Percentiles rank a stretch among this genome's conserved stretches.
Evolutionary conservation across 2,797 vertebrate genomes (phyloP).

Genomic region (Alosa sapidissima): DNA sequence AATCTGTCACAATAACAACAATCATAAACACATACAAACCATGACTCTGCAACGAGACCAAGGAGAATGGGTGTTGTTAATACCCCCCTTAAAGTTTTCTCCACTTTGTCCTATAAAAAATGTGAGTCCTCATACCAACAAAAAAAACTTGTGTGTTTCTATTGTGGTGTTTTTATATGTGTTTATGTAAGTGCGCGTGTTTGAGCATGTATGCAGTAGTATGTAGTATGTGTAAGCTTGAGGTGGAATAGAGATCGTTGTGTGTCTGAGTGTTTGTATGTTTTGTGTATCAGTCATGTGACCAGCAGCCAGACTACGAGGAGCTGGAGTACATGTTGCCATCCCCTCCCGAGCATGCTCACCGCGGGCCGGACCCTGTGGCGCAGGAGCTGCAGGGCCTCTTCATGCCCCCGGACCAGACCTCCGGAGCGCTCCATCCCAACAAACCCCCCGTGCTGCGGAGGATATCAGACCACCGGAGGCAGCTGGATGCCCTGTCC

Average conservation of each 20-base stretch:
- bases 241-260: not conserved
- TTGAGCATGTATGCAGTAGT: not conserved
- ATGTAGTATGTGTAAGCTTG: not conserved
- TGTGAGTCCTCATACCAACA: not conserved
- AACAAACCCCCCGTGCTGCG: constrained; percentile 45
- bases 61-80: no score
- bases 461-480: constrained; percentile 46
- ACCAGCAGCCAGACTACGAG: constrained; percentile 59
- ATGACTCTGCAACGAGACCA: no score
- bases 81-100: no score
- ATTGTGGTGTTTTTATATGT: no score
- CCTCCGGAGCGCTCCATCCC: constrained; percentile 26
- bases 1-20: no score
- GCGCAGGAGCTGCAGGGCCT: constrained; percentile 55
- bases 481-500: constrained; percentile 33
- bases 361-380: constrained; percentile 34
- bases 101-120: no score
- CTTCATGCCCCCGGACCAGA: constrained; percentile 38
- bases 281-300: constrained; percentile 54
- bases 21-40: no score
- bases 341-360: not conserved
- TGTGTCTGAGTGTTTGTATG: not conserved
- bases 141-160: not conserved
- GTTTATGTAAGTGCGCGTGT: no score
- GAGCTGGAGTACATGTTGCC: constrained; percentile 52